Evolutionary conservation across 2,113 vertebrate genomes (phyloP), one percentile per base, ranked within the genome.

Genomic region (Equus quagga): DNA sequence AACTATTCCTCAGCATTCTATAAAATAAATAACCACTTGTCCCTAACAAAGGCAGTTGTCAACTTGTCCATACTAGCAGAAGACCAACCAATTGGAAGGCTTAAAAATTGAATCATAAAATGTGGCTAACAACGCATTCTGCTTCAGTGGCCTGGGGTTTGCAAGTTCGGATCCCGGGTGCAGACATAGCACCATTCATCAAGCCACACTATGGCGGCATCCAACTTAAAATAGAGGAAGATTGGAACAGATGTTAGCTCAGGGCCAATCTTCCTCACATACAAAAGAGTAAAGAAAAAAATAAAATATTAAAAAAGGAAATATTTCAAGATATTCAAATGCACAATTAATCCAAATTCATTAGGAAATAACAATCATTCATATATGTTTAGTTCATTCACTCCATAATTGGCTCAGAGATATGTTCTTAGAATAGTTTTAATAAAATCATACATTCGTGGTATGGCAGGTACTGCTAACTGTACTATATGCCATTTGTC

Each of bases 31-130:
- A 89, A 84, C 70, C 5, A 28, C 31, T 33, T 36, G 31, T 46
- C 49, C 17, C 60, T 76, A 87, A 58, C 3, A 70, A 31, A 36
- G 31, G 26, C 12, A 70, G 15, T 54, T 75, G n/a, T 60, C 41
- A 51, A 51, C 24, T 81, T 81, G 36, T 60, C 86, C 31, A 81
- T 87, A n/a, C 41, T 67, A 76, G 31, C 58, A 91, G 41, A 94
- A 56, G 9, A 83, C 5, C 17, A 31, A 91, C 49, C 7, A 83
- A 26, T 5, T 21, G 26, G 24, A 51, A 92, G 60, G 28, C 83
- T 44, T 84, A 78, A 84, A 91, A 82, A 78, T n/a, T 88, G 44
- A 88, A 92, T 67, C 26, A 26, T 14, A 88, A 96, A 36, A 36
- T 46, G 72, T 46, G 36, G 36, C 36, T 41, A 41, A 41, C 36